phyloP scores from a whole-genome alignment of 2,113 vertebrate genomes.

The Zosterops lateralis region DNA sequence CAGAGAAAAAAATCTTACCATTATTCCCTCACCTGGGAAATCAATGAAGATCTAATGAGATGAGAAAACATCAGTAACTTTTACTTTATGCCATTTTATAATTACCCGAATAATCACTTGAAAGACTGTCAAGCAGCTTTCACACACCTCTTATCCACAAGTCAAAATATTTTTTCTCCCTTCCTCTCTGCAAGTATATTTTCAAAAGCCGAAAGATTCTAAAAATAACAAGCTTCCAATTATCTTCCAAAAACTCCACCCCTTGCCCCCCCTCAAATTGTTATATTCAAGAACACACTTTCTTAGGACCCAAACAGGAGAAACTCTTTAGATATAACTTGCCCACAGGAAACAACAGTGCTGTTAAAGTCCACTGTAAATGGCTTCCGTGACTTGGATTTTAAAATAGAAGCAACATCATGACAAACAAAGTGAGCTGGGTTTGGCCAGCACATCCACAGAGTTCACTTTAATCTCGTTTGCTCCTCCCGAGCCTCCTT shows the following conservation, averaged over 20 bases:
- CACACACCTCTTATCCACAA: background rate
- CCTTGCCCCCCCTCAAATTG: rapidly evolving
- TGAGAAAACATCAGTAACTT: background rate
- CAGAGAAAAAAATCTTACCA: background rate
- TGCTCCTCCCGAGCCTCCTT: background rate
- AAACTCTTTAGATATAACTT: background rate
- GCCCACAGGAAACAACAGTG: background rate
- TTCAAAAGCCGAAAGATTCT: background rate
- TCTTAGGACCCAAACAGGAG: background rate
- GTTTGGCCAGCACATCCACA: background rate
- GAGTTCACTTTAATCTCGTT: background rate
- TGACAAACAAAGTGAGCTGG: constrained; percentile 1
- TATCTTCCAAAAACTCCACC: background rate
- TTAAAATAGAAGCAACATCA: constrained; percentile 71
- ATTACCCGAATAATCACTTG: background rate
- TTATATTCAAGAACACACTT: background rate
- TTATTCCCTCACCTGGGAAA: background rate
- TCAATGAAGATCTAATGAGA: background rate
- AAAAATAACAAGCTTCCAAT: background rate
- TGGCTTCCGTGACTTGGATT: background rate
- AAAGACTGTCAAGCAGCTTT: background rate
- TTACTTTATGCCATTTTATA: background rate
- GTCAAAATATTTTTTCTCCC: background rate
- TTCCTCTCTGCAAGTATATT: background rate
- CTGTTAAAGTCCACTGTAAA: background rate